Conservation (phyloP, 2,113 vertebrate genomes). For the Boleophthalmus pectinirostris region DNA sequence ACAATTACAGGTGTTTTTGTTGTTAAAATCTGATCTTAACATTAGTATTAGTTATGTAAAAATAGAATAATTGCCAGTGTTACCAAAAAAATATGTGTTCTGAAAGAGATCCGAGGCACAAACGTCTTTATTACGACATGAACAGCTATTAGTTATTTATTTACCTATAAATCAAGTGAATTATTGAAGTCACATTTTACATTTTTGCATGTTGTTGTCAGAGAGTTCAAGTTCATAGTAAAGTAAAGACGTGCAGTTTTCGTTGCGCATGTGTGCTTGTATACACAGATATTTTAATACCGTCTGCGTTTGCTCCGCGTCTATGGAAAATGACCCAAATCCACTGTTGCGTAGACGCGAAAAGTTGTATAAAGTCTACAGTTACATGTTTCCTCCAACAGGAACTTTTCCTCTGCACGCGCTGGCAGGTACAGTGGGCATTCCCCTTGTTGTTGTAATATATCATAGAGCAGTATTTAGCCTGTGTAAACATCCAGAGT, state of each 20-base stretch:
- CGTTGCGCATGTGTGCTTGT: not conserved
- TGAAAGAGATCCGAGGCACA: too few relatives aligned
- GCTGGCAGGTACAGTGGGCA: not conserved
- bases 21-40: too few relatives aligned
- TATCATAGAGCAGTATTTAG: constrained; percentile 39
- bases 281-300: not conserved
- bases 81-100: too few relatives aligned
- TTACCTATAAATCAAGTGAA: too few relatives aligned
- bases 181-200: too few relatives aligned
- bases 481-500: constrained; percentile 10
- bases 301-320: not conserved
- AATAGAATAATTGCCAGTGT: too few relatives aligned
- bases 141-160: too few relatives aligned
- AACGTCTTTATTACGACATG: too few relatives aligned
- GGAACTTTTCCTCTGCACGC: not conserved
- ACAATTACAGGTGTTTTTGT: too few relatives aligned
- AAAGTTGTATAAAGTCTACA: not conserved
- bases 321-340: not conserved
- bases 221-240: not conserved
- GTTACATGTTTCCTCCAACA: not conserved
- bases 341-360: not conserved
- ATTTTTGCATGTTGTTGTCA: not conserved
- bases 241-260: not conserved
- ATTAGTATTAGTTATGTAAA: too few relatives aligned
- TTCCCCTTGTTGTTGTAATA: constrained; percentile 51